A percentile compares a stretch with the other conserved stretches of the same genome.
phyloP scores from a whole-genome alignment of 1,140 invertebrate genomes.

The Zaprionus ghesquierei region DNA sequence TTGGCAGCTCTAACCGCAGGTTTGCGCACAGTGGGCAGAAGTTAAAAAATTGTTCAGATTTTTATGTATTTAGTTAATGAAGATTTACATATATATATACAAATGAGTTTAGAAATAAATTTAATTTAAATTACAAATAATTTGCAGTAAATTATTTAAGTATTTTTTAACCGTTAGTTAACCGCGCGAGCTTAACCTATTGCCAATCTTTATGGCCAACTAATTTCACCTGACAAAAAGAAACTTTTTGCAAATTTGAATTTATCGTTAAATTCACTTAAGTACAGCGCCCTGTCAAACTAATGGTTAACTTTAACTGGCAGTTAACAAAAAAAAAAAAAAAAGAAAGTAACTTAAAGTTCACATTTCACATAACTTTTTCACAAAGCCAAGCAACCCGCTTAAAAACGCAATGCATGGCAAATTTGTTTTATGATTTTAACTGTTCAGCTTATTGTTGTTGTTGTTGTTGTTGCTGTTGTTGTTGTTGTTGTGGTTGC shows the following conservation, averaged over 20 bases:
- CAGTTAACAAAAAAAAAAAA: background rate
- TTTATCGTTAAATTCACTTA: background rate
- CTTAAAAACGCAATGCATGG: slow-evolving; percentile 12
- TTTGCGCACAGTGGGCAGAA: background rate
- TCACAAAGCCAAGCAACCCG: background rate
- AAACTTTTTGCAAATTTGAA: background rate
- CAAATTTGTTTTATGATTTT: slow-evolving; percentile 64
- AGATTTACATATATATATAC: too few species aligned
- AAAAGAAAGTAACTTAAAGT: background rate
- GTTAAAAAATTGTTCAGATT: too few species aligned
- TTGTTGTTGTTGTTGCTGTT: slow-evolving; percentile 16
- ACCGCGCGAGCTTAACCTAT: too few species aligned
- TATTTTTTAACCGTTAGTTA: too few species aligned
- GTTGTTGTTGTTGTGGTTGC: slow-evolving; percentile 12
- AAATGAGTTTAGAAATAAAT: too few species aligned
- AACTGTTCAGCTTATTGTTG: slow-evolving; percentile 26
- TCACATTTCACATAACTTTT: background rate
- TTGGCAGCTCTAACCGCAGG: background rate
- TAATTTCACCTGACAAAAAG: background rate
- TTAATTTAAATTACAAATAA: too few species aligned
- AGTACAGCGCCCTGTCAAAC: background rate
- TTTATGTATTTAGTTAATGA: too few species aligned
- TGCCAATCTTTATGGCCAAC: too few species aligned
- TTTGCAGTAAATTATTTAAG: too few species aligned
- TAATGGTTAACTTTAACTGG: background rate